These are phyloP conservation scores for Agrilus mali DNA, from an alignment of 2,888 invertebrate genomes.

Conservation along the genomic window DNA sequence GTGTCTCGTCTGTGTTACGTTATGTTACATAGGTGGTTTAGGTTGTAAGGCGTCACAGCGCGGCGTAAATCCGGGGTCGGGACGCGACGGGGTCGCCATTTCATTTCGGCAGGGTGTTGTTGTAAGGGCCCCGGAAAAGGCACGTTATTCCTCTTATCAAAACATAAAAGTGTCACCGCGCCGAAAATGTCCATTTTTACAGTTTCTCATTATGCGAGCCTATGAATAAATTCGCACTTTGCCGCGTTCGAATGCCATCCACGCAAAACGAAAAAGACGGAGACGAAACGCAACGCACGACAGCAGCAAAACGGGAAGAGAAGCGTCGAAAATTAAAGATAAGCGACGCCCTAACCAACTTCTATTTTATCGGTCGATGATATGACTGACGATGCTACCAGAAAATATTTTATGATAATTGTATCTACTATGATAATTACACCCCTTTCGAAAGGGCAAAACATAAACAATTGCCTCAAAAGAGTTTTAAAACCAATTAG, in stretches of 20 bases:
- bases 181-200: conserved; percentile 41
- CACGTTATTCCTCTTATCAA: conserved; percentile 38
- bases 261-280: conserved; percentile 16
- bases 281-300: conserved; percentile 2
- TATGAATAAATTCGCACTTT: conserved; percentile 43
- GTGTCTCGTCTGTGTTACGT: too few relatives aligned
- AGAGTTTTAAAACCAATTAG: too few relatives aligned
- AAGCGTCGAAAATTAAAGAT: conserved; percentile 30
- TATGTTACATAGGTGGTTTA: too few relatives aligned
- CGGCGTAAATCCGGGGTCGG: too few relatives aligned
- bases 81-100: too few relatives aligned
- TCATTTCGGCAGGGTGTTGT: conserved; percentile 9
- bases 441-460: too few relatives aligned
- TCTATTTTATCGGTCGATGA: conserved; percentile 21
- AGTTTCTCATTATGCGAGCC: conserved; percentile 42
- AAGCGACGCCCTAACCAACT: conserved; percentile 27
- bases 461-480: too few relatives aligned
- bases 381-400: neutral
- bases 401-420: too few relatives aligned
- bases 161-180: conserved; percentile 37
- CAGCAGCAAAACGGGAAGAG: conserved; percentile 3
- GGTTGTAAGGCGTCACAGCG: too few relatives aligned
- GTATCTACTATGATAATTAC: too few relatives aligned
- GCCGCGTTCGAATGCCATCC: conserved; percentile 28
- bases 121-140: conserved; percentile 27